A percentile compares a stretch with the other conserved stretches of the same genome.
These are phyloP conservation scores for Cryptus viduatorius DNA, from an alignment of 2,888 invertebrate species.

Conservation along the genomic window DNA sequence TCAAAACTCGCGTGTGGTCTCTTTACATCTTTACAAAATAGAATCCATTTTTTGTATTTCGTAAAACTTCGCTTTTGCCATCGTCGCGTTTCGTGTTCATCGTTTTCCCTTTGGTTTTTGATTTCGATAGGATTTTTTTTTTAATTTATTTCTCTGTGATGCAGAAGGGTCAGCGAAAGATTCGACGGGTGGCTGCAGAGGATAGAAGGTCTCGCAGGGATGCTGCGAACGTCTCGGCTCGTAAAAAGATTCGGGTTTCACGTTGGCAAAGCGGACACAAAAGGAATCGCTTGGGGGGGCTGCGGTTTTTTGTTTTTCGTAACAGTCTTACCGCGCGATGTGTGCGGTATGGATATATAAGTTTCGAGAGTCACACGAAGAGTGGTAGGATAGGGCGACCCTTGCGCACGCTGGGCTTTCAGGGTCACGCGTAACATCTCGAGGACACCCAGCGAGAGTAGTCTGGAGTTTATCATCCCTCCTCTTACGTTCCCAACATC, in stretches of 20 bases:
- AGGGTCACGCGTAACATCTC: constrained; percentile 43
- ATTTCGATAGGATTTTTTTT: neutral
- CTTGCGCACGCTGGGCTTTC: constrained; percentile 21
- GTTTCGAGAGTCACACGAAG: constrained; percentile 39
- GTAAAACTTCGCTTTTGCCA: no score
- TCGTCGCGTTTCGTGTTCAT: neutral
- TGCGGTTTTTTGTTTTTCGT: constrained; percentile 45
- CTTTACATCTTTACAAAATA: neutral
- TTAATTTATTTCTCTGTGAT: neutral
- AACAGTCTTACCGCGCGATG: constrained; percentile 22
- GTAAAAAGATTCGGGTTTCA: constrained; percentile 30
- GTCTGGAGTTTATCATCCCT: constrained; percentile 17
- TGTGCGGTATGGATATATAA: constrained; percentile 13
- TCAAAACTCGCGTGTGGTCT: neutral
- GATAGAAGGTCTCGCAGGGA: neutral
- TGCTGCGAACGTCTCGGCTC: constrained; percentile 6
- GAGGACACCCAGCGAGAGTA: constrained; percentile 31
- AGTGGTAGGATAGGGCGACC: constrained; percentile 33
- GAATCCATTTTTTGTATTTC: no score
- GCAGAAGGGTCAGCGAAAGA: neutral
- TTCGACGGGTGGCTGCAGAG: neutral
- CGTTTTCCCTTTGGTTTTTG: neutral
- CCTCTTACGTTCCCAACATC: neutral
- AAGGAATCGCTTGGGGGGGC: constrained; percentile 11
- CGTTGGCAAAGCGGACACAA: constrained; percentile 2